Conservation (phyloP, 2,888 invertebrate species). For the Sarcophaga caerulescens region DNA sequence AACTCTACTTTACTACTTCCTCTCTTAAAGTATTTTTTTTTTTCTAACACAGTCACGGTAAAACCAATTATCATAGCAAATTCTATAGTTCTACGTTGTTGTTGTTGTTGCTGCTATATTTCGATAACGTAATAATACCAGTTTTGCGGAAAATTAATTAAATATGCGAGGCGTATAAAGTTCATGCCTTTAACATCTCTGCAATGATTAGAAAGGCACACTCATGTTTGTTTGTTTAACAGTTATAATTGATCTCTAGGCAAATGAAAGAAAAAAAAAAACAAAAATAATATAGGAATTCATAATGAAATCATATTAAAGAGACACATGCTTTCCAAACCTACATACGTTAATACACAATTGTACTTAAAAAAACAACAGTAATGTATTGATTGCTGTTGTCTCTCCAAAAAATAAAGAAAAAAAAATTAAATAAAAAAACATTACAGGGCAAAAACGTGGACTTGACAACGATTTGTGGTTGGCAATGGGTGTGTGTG, state of each 20-base stretch:
- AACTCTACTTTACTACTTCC: too few relatives aligned
- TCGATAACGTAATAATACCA: conserved; percentile 54
- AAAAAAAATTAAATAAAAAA: background rate
- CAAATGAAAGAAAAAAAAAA: too few relatives aligned
- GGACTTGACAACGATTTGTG: conserved; percentile 31
- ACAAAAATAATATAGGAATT: too few relatives aligned
- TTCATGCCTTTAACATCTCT: conserved; percentile 33
- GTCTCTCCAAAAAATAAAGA: background rate
- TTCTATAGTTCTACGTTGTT: background rate
- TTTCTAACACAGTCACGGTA: too few relatives aligned
- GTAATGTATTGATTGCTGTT: too few relatives aligned
- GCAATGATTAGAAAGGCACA: background rate
- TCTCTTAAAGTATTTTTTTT: too few relatives aligned
- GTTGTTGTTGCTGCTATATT: background rate
- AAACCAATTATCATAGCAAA: too few relatives aligned
- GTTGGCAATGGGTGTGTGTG: background rate
- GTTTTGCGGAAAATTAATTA: conserved; percentile 45
- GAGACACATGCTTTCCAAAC: background rate
- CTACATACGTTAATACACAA: background rate
- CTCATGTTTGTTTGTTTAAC: background rate
- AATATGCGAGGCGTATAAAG: conserved; percentile 51
- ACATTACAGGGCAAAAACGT: conserved; percentile 20
- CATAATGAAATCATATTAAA: too few relatives aligned
- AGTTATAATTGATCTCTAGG: too few relatives aligned
- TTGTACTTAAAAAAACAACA: conserved; percentile 2